A percentile compares a stretch with the other conserved stretches of the same genome.
Conservation (phyloP, 2,888 invertebrate species). For the Chalcosyrphus nemorum region DNA sequence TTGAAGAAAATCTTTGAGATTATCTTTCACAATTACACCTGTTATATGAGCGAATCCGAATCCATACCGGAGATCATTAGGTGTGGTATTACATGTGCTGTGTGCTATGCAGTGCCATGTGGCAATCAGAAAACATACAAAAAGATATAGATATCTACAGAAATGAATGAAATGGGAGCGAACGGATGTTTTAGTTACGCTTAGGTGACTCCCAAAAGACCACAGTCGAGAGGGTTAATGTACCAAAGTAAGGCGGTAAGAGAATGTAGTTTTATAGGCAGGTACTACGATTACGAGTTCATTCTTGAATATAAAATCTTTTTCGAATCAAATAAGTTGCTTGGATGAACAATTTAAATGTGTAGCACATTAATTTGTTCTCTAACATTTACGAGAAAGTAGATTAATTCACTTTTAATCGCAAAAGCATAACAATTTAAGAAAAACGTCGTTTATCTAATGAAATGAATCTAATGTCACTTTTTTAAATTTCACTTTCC, state of each 20-base stretch:
- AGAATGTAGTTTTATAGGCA: neutral
- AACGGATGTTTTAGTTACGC: conserved; percentile 79
- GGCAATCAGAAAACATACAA: conserved; percentile 34
- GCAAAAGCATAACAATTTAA: neutral
- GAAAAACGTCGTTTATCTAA: neutral
- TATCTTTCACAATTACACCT: conserved; percentile 31
- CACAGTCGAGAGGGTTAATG: conserved; percentile 63
- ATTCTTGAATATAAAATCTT: neutral
- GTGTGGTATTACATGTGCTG: conserved; percentile 46
- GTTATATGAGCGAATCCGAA: conserved; percentile 20
- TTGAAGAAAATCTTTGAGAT: conserved; percentile 32
- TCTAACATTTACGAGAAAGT: neutral
- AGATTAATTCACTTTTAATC: neutral
- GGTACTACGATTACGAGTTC: neutral
- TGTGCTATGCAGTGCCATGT: conserved; percentile 38
- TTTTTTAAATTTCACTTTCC: conserved; percentile 28
- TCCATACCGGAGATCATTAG: conserved; percentile 31
- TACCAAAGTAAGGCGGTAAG: conserved; percentile 40
- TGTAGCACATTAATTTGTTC: neutral
- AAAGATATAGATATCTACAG: neutral
- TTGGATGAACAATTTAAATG: too few species aligned
- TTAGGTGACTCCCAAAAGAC: conserved; percentile 76
- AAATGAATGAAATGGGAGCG: conserved; percentile 74
- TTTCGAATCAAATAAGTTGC: neutral
- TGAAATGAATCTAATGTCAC: neutral